These are phyloP conservation scores for Calycopis cecrops DNA, from an alignment of 1,140 invertebrate species.

Conservation along the genomic window DNA sequence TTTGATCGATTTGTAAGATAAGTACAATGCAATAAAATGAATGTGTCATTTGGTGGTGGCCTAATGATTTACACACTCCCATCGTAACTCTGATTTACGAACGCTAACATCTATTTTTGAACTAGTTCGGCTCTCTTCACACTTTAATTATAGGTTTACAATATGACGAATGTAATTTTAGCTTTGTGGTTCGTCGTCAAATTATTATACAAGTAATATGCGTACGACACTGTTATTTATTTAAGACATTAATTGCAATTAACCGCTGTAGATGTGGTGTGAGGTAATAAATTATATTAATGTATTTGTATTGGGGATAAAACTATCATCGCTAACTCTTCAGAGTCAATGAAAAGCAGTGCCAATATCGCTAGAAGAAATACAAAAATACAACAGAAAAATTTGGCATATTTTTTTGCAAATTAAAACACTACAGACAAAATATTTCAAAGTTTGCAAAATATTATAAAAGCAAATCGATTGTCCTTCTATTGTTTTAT, in stretches of 20 bases:
- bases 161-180: slow-evolving; percentile 59
- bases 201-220: slow-evolving; percentile 34
- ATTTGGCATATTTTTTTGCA: no score
- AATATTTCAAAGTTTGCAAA: no score
- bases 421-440: no score
- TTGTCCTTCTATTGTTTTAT: no score
- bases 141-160: slow-evolving; percentile 68
- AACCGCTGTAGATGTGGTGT: slow-evolving; percentile 26
- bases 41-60: slow-evolving; percentile 54
- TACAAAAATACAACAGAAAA: no score
- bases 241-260: slow-evolving; percentile 29
- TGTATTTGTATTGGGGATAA: slow-evolving; percentile 23
- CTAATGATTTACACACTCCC: slow-evolving; percentile 65
- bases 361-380: neutral
- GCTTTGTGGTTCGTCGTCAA: slow-evolving; percentile 40
- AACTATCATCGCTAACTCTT: slow-evolving; percentile 27
- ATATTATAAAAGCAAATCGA: no score
- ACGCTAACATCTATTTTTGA: slow-evolving; percentile 66
- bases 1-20: neutral
- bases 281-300: slow-evolving; percentile 28
- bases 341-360: slow-evolving; percentile 4
- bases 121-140: slow-evolving; percentile 60
- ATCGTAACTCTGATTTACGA: slow-evolving; percentile 64
- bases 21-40: slow-evolving; percentile 56
- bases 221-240: slow-evolving; percentile 23